phyloP scores from a whole-genome alignment of 2,797 vertebrate genomes.

The Epinephelus coioides region DNA sequence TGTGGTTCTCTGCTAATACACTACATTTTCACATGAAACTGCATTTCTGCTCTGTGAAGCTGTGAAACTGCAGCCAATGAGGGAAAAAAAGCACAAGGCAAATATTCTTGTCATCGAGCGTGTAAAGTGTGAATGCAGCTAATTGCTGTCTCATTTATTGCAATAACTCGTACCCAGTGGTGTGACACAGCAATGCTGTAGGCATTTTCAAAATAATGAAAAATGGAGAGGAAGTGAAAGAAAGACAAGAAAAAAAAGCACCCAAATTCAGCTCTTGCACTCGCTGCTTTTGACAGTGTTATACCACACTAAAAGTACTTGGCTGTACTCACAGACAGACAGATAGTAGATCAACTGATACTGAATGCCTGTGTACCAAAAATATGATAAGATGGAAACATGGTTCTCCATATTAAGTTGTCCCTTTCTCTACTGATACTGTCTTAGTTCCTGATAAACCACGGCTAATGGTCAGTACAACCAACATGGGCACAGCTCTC shows the following conservation, averaged over 20 bases:
- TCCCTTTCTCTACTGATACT: constrained; percentile 69
- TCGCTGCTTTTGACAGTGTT: constrained; percentile 6
- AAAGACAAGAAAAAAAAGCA: constrained; percentile 22
- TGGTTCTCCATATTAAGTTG: constrained; percentile 2
- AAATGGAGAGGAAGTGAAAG: constrained; percentile 44
- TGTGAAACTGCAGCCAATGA: constrained; percentile 37
- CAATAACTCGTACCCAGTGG: constrained; percentile 59
- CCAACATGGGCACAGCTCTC: constrained; percentile 98
- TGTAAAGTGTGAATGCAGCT: constrained; percentile 59
- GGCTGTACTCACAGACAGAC: neutral
- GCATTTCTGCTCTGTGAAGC: constrained; percentile 21
- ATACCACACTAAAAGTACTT: neutral
- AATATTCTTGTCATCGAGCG: constrained; percentile 31
- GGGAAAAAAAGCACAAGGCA: constrained; percentile 10
- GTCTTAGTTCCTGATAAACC: constrained; percentile 96
- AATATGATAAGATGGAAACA: neutral
- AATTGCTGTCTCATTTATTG: constrained; percentile 71
- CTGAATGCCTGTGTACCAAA: neutral
- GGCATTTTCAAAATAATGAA: constrained; percentile 63
- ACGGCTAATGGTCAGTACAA: constrained; percentile 96
- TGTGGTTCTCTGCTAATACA: constrained; percentile 5
- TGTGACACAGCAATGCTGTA: constrained; percentile 57
- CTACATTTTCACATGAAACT: constrained; percentile 16
- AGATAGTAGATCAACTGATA: neutral
- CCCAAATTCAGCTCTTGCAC: neutral